Evolutionary conservation across 2,113 vertebrate genomes (phyloP), one percentile per base, ranked within the genome.

Genomic region (Cheilinus undulatus): DNA sequence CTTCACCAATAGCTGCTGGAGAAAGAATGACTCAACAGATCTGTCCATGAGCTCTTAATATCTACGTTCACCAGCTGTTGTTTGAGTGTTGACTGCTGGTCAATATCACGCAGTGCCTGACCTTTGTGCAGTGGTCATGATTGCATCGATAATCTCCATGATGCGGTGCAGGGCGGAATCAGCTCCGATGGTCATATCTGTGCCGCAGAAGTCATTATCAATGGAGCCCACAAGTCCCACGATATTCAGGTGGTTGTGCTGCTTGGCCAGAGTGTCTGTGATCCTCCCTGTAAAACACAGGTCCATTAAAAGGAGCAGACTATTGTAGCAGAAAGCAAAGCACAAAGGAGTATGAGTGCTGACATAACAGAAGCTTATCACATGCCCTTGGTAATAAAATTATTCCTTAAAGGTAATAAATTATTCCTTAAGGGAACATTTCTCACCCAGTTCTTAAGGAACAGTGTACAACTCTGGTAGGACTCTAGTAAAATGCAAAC

Each of bases 151-250:
- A 59, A 97, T 96, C 86, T 97, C 96, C 92, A 95, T 97, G 88
- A 98, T 98, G 73, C 97, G 95, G 60, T 98, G 96, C 83, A 98
- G 90, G 0, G 97, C 97, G 0, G 97, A 98, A 84, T 98, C 96
- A 0, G 96, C 96, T 26, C 96, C 97, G 0, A 98, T 98, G 82
- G 97, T 98, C 97, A 98, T 98, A 89, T 98, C 97, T 0, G 96
- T 98, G 54, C 97, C 97, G 0, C 97, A 97, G 94, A 98, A 98
- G 83, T 98, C 97, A 0, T 98, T 98, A 83, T 98, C 97, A 0
- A 98, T 98, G 76, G 97, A 98, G 42, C 97, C 97, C 15, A 97
- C 96, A 24, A 98, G 90, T 3, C 96, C 97, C 0, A 95, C 96
- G 0, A 98, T 96, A 91, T 95, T 97, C 65, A 98, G 89, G 82